A percentile compares a stretch with the other conserved stretches of the same genome.
These are phyloP conservation scores for Hylia prasina DNA, from an alignment of 2,113 vertebrate species.

Conservation along the genomic window DNA sequence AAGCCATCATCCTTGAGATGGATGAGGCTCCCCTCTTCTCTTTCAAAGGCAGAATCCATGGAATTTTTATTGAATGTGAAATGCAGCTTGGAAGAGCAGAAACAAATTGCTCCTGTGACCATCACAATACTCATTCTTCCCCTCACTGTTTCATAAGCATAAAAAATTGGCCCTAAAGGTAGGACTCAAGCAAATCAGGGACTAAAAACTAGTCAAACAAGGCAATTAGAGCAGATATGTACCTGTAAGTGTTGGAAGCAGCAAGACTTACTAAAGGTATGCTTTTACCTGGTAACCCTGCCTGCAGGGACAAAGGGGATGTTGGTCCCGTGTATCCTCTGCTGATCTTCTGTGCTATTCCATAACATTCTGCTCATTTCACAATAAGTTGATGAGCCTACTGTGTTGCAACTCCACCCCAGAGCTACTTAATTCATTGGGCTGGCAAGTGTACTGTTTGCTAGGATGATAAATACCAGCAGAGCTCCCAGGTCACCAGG, in stretches of 20 bases:
- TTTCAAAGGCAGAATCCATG: background rate
- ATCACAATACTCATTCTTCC: background rate
- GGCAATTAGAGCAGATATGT: background rate
- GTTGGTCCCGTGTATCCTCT: background rate
- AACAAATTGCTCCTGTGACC: background rate
- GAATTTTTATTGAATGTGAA: background rate
- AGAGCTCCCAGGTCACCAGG: background rate
- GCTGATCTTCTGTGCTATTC: background rate
- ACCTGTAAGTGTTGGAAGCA: background rate
- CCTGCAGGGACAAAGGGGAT: background rate
- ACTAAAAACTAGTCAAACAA: background rate
- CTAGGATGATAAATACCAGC: background rate
- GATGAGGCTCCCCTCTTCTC: background rate
- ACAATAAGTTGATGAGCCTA: background rate
- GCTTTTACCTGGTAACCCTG: background rate
- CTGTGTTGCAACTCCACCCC: conserved; percentile 10
- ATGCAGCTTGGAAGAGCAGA: background rate
- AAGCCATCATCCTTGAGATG: background rate
- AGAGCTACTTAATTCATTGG: background rate
- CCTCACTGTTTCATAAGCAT: background rate
- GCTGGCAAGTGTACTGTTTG: background rate
- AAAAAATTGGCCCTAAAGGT: background rate
- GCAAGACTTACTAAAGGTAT: background rate
- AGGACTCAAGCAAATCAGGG: background rate
- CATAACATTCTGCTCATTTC: conserved; percentile 1